Evolutionary conservation across 2,888 invertebrate genomes (phyloP), one percentile per base, ranked within the genome.

Genomic region (Galeruca laticollis): DNA sequence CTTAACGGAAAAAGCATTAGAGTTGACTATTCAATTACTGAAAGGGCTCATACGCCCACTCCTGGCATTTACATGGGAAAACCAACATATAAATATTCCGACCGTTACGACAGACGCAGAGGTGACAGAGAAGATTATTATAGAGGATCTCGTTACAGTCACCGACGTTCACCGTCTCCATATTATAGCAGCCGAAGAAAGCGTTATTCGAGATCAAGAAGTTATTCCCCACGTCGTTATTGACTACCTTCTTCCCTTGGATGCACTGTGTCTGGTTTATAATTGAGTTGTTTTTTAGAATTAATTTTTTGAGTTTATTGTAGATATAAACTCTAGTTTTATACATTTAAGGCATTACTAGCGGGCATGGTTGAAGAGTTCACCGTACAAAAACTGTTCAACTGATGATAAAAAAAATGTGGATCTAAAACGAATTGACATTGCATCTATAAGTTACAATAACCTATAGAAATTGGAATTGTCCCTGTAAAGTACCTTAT

Each of bases 1-100:
- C 94, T 99, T 61, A 97, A 98, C 86, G 95, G 95, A 0, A 91
- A 97, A 68, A 90, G 94, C 79, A 97, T 98, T 79, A 89, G 98
- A 77, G 98, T 98, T 9, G 98, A 98, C 86, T 98, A 91, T 86
- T 98, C 98, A 6, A 97, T 98, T 80, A 98, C 98, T 51, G 93
- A 96, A 86, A 90, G 98, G 70, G 96, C 98, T 10, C 98, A 98
- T 84, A 97, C 98, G 0, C 98, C 98, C 11, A 99, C 98, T 5
- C 98, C 98, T 8, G 98, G 98, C 68, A 94, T 98, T 78, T 98
- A 98, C 83, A 96, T 97, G 93, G 98, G 98, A 60, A 95, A 94
- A 86, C 95, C 96, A 1, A 95, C 96, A 26, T 88, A 89, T 60
- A 81, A 81, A 79, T 81, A 79, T 69, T 80, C 75, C 73, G 82